Conservation (phyloP, 2,888 invertebrate genomes). For the Cantharis flavilabris region DNA sequence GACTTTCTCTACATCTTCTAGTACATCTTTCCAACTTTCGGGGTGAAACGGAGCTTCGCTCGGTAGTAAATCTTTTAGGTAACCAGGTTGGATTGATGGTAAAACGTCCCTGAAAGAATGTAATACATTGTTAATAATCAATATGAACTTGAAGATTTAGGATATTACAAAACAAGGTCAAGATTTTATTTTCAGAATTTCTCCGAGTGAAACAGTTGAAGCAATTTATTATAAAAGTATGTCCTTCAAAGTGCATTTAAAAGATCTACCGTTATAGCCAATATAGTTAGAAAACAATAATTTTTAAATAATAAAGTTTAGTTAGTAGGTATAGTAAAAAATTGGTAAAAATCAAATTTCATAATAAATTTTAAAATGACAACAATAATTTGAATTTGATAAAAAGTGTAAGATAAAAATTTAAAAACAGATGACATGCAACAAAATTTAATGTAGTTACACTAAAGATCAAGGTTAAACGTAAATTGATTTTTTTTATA, state of each 20-base stretch:
- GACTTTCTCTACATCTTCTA: slow-evolving; percentile 83
- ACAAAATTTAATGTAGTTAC: neutral
- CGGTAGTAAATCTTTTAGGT: slow-evolving; percentile 80
- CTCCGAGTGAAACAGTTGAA: neutral
- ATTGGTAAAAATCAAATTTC: neutral
- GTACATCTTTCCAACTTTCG: slow-evolving; percentile 85
- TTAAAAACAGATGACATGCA: neutral
- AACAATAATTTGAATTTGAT: neutral
- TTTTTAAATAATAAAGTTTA: neutral
- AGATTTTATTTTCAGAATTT: neutral
- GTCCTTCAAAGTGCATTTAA: neutral
- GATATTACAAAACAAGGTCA: neutral
- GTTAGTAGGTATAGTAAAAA: neutral
- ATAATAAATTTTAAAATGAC: neutral
- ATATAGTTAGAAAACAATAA: neutral
- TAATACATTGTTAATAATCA: too few species aligned
- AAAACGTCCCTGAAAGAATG: slow-evolving; percentile 70
- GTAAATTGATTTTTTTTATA: neutral
- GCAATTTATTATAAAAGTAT: neutral
- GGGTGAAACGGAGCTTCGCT: slow-evolving; percentile 79
- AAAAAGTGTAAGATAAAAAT: neutral
- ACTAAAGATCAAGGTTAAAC: neutral
- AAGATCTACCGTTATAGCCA: neutral
- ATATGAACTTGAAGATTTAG: neutral
- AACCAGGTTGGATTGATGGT: slow-evolving; percentile 89